These are phyloP conservation scores for Caenorhabditis japonica DNA, from an alignment of 2,888 invertebrate genomes.

Conservation along the genomic window DNA sequence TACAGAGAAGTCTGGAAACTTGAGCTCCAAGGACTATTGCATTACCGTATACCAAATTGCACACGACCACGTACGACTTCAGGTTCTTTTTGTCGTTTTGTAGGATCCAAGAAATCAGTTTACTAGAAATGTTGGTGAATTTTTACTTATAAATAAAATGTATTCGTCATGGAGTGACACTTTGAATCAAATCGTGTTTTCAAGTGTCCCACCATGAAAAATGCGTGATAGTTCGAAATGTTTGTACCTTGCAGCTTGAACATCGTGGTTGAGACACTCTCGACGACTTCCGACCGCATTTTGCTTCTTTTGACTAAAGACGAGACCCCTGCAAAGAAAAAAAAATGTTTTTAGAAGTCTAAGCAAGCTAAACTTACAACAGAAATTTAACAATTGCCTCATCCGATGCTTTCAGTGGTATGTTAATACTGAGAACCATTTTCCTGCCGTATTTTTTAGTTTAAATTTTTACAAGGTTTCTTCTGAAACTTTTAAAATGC, in stretches of 20 bases:
- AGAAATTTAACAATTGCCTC: constrained; percentile 19
- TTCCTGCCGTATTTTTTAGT: no score
- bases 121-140: no score
- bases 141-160: no score
- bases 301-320: constrained; percentile 16
- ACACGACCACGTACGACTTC: constrained; percentile 5
- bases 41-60: constrained; percentile 30
- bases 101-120: constrained; percentile 5
- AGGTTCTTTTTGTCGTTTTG: constrained; percentile 5
- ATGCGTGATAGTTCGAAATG: not conserved
- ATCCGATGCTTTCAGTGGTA: constrained; percentile 24
- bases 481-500: no score
- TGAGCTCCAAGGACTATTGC: constrained; percentile 22
- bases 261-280: constrained; percentile 19
- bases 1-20: constrained; percentile 21
- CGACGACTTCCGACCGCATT: not conserved
- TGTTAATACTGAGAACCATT: constrained; percentile 17
- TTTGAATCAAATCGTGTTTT: no score
- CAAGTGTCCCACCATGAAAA: no score
- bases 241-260: constrained; percentile 5
- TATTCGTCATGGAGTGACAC: no score
- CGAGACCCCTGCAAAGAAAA: constrained; percentile 11
- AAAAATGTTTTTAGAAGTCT: not conserved
- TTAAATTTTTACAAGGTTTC: no score
- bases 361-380: constrained; percentile 13